Conservation (phyloP, 2,113 vertebrate genomes). For the Chaetodon auriga region DNA sequence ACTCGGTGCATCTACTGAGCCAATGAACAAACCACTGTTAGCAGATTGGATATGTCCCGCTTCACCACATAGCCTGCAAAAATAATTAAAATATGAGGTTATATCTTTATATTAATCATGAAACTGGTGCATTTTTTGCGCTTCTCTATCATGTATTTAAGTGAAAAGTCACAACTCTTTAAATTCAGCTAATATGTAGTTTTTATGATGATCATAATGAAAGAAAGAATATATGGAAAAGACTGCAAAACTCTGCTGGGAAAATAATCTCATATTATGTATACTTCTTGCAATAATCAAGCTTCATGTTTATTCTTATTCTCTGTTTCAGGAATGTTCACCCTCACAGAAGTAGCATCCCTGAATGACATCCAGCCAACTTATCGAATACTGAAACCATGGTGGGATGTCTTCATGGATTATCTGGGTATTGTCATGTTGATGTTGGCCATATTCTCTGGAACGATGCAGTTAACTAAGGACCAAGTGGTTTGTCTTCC, state of each 20-base stretch:
- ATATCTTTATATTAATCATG: neutral
- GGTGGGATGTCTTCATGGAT: slow-evolving; percentile 99
- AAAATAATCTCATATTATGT: neutral
- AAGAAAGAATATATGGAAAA: neutral
- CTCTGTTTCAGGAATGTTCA: slow-evolving; percentile 96
- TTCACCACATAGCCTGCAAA: neutral
- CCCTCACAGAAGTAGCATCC: slow-evolving; percentile 98
- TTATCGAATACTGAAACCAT: slow-evolving; percentile 98
- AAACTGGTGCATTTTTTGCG: neutral
- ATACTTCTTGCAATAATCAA: neutral
- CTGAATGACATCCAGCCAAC: slow-evolving; percentile 98
- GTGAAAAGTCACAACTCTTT: neutral
- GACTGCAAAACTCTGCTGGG: neutral
- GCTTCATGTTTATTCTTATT: neutral
- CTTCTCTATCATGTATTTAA: neutral
- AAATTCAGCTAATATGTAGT: neutral
- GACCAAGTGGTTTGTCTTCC: slow-evolving; percentile 99
- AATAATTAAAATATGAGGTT: neutral
- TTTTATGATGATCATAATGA: neutral
- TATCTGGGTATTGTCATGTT: slow-evolving; percentile 98
- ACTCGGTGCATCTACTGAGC: neutral
- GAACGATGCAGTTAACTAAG: slow-evolving; percentile 99
- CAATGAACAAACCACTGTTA: neutral
- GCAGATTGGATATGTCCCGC: neutral
- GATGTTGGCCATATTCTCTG: slow-evolving; percentile 99